Evolutionary conservation across 2,888 invertebrate species (phyloP).

Genomic region (Euplagia quadripunctaria): DNA sequence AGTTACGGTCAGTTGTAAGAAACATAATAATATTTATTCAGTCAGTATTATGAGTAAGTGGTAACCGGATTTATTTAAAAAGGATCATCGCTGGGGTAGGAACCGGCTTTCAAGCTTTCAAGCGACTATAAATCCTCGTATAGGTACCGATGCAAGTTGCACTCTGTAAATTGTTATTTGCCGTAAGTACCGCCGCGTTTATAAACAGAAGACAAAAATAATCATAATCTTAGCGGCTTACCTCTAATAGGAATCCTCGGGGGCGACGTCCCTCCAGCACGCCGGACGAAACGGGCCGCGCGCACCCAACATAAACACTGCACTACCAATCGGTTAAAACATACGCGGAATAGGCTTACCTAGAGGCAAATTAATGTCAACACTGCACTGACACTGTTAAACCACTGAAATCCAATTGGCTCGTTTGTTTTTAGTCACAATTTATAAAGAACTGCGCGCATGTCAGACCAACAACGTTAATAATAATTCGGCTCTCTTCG

Average conservation of each 20-base stretch:
- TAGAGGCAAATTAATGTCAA: slow-evolving; percentile 56
- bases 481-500: slow-evolving; percentile 46
- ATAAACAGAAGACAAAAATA: slow-evolving; percentile 64
- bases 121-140: slow-evolving; percentile 51
- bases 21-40: neutral
- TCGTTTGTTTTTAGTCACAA: slow-evolving; percentile 81
- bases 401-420: slow-evolving; percentile 82
- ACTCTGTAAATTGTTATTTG: slow-evolving; percentile 33
- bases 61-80: slow-evolving; percentile 65
- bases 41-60: slow-evolving; percentile 22
- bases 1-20: neutral
- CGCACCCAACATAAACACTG: slow-evolving; percentile 86
- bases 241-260: slow-evolving; percentile 80
- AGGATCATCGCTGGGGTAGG: slow-evolving; percentile 53
- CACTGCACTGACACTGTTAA: slow-evolving; percentile 77
- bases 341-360: slow-evolving; percentile 65
- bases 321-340: slow-evolving; percentile 75
- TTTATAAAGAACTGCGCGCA: slow-evolving; percentile 77
- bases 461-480: slow-evolving; percentile 70
- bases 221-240: slow-evolving; percentile 65
- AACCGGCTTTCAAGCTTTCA: slow-evolving; percentile 69
- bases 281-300: slow-evolving; percentile 79
- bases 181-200: slow-evolving; percentile 34
- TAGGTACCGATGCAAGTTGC: slow-evolving; percentile 24
- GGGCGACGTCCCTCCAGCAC: slow-evolving; percentile 84